phyloP scores from a whole-genome alignment of 2,797 vertebrate genomes.

The Carcharodon carcharias region DNA sequence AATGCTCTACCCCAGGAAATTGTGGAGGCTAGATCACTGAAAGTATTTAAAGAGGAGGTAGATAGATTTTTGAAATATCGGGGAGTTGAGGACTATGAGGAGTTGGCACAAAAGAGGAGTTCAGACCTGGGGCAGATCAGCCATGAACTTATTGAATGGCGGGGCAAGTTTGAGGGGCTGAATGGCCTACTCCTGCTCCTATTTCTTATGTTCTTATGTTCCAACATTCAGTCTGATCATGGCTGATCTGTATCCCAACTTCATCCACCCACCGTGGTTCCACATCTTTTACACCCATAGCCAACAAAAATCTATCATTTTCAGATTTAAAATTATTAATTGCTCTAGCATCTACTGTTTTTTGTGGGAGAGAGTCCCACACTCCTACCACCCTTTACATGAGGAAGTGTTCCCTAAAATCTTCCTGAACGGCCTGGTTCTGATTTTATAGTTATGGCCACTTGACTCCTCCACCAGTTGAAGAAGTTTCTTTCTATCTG shows the following conservation, averaged over 20 bases:
- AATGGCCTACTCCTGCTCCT: no score
- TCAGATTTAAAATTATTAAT: background rate
- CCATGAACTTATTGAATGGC: no score
- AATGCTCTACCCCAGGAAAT: background rate
- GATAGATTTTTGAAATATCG: no score
- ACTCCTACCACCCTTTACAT: background rate
- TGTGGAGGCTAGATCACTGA: no score
- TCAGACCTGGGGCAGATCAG: no score
- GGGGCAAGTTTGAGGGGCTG: no score
- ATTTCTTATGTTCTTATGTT: no score
- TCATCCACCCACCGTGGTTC: background rate
- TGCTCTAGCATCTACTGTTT: background rate
- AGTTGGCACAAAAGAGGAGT: no score
- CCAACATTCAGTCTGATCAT: background rate
- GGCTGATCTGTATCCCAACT: background rate
- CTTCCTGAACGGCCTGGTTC: background rate
- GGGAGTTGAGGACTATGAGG: no score
- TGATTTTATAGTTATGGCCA: background rate
- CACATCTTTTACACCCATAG: background rate
- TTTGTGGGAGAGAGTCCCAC: background rate
- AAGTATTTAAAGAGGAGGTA: no score
- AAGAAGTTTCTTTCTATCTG: background rate
- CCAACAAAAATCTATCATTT: background rate
- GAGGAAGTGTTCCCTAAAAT: background rate
- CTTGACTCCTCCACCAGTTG: background rate